phyloP scores from a whole-genome alignment of 2,888 invertebrate genomes.

The Limnephilus auricula region DNA sequence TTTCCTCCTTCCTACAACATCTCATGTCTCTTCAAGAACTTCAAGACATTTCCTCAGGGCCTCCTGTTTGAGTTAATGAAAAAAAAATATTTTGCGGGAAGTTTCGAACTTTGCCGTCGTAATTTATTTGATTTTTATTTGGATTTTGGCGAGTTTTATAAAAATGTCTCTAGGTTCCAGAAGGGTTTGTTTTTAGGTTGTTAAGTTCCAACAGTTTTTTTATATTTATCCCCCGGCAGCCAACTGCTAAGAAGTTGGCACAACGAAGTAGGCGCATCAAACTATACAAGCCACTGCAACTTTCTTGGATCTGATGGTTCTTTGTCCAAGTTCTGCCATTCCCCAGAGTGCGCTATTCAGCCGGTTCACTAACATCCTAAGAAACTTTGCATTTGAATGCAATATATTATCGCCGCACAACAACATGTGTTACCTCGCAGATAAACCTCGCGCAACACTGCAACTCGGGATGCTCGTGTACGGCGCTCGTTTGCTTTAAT shows the following conservation, averaged over 20 bases:
- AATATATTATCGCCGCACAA: background rate
- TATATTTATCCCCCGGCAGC: background rate
- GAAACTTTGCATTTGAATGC: conserved; percentile 15
- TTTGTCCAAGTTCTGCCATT: conserved; percentile 29
- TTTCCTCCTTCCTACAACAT: too few species aligned
- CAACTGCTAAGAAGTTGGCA: background rate
- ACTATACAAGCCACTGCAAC: conserved; percentile 7
- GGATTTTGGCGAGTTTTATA: background rate
- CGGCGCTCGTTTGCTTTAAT: background rate
- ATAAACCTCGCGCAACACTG: background rate
- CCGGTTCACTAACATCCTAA: conserved; percentile 10
- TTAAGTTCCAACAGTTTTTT: background rate
- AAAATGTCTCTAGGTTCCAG: background rate
- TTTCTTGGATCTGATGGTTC: conserved; percentile 12
- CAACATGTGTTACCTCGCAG: conserved; percentile 1
- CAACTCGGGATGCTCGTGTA: background rate
- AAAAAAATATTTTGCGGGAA: too few species aligned
- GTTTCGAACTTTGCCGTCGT: background rate
- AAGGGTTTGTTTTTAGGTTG: background rate
- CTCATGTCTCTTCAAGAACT: too few species aligned
- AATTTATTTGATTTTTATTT: too few species aligned
- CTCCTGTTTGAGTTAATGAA: too few species aligned
- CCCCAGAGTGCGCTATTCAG: background rate
- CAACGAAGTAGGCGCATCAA: conserved; percentile 19
- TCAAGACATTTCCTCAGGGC: too few species aligned